Evolutionary conservation across 2,113 vertebrate species (phyloP), one percentile per base, ranked within the genome.

Genomic region (Empidonax alnorum): DNA sequence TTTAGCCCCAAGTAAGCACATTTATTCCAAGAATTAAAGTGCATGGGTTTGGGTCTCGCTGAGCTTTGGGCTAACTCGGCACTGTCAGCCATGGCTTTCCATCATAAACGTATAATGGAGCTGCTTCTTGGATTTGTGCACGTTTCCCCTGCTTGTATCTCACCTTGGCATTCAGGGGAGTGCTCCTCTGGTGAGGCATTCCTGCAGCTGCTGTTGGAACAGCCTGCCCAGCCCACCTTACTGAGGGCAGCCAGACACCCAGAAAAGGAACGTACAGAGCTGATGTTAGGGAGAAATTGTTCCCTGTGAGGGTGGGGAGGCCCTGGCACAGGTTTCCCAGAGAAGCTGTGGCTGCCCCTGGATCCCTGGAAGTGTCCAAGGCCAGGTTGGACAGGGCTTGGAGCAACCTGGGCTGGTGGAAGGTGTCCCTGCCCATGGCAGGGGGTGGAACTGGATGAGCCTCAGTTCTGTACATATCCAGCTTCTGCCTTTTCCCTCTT

Each of bases 1-100:
- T 95, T 68, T 67, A 84, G 63, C 89, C 88, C 47, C 68, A 55
- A 71, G 68, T 89, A 96, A 93, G 91, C 58, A 79, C 71, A 20
- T 87, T 74, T 55, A 78, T 93, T 93, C 84, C 79, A 63, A 59
- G 89, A 92, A 59, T 72, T 77, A 55, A 87, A 89, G n/a, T 74
- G 1, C 63, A 20, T 72, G 61, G 59, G 23, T 86, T 86, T 84
- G 90, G 17, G 65, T 86, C 82, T 93, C 47, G 2, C 50, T 87
- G 94, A 91, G 75, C 74, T 94, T 94, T 90, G 67, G 58, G 66
- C 62, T 93, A 91, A 46, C 82, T 73, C 84, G 53, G 71, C 3
- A 1, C 75, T 91, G 88, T 94, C 82, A 79, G 74, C 78, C 3
- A 0, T 56, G 75, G 53, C 42, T 28, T 87, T 91, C 82, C 82